Base-by-base conservation (phyloP, 2,888 invertebrate species). In the Patella depressa region DNA sequence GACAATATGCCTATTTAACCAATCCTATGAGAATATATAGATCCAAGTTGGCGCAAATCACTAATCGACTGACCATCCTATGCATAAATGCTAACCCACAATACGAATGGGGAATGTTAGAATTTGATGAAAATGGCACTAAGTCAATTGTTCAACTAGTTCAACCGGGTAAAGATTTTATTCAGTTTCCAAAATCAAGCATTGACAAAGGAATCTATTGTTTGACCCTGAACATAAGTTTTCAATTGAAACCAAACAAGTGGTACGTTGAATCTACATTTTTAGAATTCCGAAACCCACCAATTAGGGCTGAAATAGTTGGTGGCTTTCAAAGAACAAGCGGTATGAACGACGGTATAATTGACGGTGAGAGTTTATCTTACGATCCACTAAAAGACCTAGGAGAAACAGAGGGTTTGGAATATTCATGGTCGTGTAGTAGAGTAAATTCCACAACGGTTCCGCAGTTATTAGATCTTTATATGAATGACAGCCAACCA, bases 311-410 rank as follows among this genome's bases (percentile, higher is more conserved):
- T 5, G 55, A 71, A 15, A 78, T 78, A 34, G 45, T 19, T 34
- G 78, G 78, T 14, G 78, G 78, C 9, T 19, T 71, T n/a, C 29
- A 65, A 45, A 55, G 75, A 14, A 74, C 59, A 12, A 75, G 3
- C 14, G 55, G 72, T 3, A 53, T 71, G 72, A 15, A 65, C 45
- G 73, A 78, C n/a, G 15, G 75, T 12, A 14, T 29, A 12, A 69
- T 78, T 14, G 78, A 78, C 53, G 78, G 72, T 15, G 69, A 55
- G 5, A 24, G 19, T 3, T 65, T 72, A 53, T 78, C 78, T 5
- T 78, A 78, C 29, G 78, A 78, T 34, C 78, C 78, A 15, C 65
- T 54, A n/a, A 55, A 24, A 19, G 74, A 72, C 15, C 57, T 72
- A 53, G 78, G 78, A 9, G 45, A 78, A 24, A 24, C 74, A n/a